Evolutionary conservation across 2,113 vertebrate species (phyloP), one percentile per base, ranked within the genome.

Genomic region (Mus spicilegus): DNA sequence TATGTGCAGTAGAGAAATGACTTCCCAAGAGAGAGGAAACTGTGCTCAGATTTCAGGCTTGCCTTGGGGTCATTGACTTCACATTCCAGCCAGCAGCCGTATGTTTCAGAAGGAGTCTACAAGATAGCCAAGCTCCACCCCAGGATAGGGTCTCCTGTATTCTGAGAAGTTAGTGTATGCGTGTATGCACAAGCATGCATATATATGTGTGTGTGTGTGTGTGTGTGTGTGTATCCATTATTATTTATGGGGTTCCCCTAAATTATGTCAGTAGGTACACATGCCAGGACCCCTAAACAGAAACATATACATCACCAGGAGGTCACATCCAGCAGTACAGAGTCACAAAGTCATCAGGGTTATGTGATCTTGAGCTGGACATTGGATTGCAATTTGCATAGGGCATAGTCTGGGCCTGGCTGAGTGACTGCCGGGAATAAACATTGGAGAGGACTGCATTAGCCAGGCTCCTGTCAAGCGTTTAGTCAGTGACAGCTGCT

Each of bases 401-500:
- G 42, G 16, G 78, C 67, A 84, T 85, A 65, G 24, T 75, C 46
- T 65, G 5, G 46, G 13, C 51, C 22, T 69, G n/a, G 20, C 30
- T 72, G 65, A 61, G 65, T 54, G 75, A 26, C 9, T 81, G 36
- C 49, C 87, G 28, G 85, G 61, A 42, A 3, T 28, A 16, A 81
- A 13, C 70, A 26, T 7, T 58, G 65, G 17, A 88, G 42, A 82
- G 67, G 1, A n/a, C 26, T 58, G 3, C 16, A 65, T 85, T 42
- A 76, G 42, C 33, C 42, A n/a, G 58, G 49, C 67, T 24, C 14
- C 10, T 51, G 22, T 5, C 28, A 63, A 61, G 7, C 72, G 24
- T 54, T 93, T 84, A 85, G 54, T 93, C 69, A 87, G 65, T n/a
- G 58, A 12, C 2, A 91, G 69, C 56, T 90, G 72, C 91, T 96